These are phyloP conservation scores for Limenitis camilla DNA, from an alignment of 2,888 invertebrate genomes.

Conservation along the genomic window DNA sequence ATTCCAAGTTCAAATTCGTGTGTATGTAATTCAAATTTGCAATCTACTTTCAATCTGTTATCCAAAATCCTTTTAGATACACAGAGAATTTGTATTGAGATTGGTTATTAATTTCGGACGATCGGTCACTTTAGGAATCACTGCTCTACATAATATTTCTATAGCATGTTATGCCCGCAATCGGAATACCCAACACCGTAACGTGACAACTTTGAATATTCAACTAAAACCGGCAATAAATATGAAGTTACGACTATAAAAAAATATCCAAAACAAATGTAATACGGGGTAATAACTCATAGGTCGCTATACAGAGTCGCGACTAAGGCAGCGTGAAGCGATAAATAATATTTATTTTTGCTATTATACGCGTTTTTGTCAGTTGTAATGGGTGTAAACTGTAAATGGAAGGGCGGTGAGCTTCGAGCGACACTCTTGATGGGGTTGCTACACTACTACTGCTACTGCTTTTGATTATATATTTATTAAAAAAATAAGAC, in stretches of 20 bases:
- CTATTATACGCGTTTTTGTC: constrained; percentile 74
- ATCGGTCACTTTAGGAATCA: too few species aligned
- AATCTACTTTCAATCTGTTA: too few species aligned
- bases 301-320: constrained; percentile 69
- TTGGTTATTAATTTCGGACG: too few species aligned
- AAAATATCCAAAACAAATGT: constrained; percentile 68
- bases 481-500: too few species aligned
- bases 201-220: constrained; percentile 66
- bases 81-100: too few species aligned
- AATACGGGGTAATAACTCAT: constrained; percentile 70
- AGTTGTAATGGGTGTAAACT: constrained; percentile 64
- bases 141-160: too few species aligned
- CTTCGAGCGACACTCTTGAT: too few species aligned
- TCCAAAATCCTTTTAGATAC: too few species aligned
- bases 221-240: constrained; percentile 70
- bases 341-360: constrained; percentile 75
- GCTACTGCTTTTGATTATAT: too few species aligned
- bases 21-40: too few species aligned
- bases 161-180: too few species aligned
- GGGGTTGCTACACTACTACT: too few species aligned
- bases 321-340: constrained; percentile 73
- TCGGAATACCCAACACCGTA: constrained; percentile 45
- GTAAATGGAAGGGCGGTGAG: constrained; percentile 36
- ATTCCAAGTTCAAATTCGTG: not conserved
- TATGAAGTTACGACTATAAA: constrained; percentile 68